Conservation (phyloP, 2,797 vertebrate genomes). For the Salmo trutta region DNA sequence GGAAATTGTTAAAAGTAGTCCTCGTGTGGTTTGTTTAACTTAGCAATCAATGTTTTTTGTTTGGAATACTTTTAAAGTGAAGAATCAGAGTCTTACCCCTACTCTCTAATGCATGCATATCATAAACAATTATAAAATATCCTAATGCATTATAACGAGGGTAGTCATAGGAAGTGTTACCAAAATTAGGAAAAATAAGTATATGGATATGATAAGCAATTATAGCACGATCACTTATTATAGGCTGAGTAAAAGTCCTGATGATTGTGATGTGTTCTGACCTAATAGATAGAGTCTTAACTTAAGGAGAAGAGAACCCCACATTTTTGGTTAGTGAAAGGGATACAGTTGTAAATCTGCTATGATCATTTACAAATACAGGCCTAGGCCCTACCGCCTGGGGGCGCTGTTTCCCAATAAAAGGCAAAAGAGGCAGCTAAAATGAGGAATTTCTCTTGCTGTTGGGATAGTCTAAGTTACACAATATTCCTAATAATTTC, state of each 20-base stretch:
- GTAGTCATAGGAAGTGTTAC: not conserved
- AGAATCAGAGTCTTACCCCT: too few relatives aligned
- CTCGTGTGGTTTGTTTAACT: too few relatives aligned
- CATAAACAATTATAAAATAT: not conserved
- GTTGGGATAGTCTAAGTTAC: not conserved
- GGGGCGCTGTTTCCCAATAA: not conserved
- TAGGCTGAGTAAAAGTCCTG: not conserved
- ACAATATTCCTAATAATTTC: not conserved
- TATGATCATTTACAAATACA: not conserved
- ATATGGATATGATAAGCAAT: not conserved
- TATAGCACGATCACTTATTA: not conserved
- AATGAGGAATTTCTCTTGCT: not conserved
- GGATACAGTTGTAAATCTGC: not conserved
- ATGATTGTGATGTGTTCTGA: not conserved
- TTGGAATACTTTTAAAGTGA: too few relatives aligned
- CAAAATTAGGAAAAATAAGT: not conserved
- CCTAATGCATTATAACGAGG: not conserved
- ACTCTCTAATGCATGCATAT: not conserved
- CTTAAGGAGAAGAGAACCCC: not conserved
- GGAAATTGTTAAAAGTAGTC: too few relatives aligned
- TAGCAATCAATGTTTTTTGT: too few relatives aligned
- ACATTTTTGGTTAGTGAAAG: not conserved
- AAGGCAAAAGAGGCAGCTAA: not conserved
- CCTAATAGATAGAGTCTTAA: too few relatives aligned
- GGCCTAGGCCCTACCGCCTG: not conserved